phyloP scores from a whole-genome alignment of 37 sponge, comb jelly and placozoan genomes.

The Crambe crambe region DNA sequence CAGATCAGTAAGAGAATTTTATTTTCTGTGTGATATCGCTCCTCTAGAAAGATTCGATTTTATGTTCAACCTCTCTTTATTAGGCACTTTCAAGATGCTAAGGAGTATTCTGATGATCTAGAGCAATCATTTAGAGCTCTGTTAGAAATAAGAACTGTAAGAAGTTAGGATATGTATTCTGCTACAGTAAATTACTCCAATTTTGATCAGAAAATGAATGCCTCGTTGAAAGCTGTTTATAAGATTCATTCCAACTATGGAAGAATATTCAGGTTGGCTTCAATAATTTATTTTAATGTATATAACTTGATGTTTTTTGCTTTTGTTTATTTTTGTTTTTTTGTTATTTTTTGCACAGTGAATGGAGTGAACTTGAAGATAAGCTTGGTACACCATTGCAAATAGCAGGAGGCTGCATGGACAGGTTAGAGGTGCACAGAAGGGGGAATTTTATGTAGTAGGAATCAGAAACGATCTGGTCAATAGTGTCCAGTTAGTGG shows the following conservation, averaged over 20 bases:
- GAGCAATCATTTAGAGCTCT: slow-evolving; percentile 49
- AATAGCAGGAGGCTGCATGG: slow-evolving; percentile 61
- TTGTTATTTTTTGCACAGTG: slow-evolving; percentile 10
- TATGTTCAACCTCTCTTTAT: slow-evolving; percentile 7
- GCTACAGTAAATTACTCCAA: neutral
- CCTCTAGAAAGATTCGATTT: neutral
- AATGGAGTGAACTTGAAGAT: slow-evolving; percentile 60
- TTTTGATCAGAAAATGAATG: slow-evolving; percentile 31
- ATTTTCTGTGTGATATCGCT: neutral
- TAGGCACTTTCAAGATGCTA: slow-evolving; percentile 63
- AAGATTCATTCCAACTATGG: slow-evolving; percentile 70
- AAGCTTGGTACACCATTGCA: slow-evolving; percentile 60
- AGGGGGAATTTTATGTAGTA: too few species aligned
- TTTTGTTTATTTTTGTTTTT: too few species aligned
- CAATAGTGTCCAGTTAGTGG: too few species aligned
- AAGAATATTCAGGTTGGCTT: slow-evolving; percentile 46
- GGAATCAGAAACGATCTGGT: too few species aligned
- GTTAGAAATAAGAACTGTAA: slow-evolving; percentile 62
- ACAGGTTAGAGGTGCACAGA: slow-evolving; percentile 67
- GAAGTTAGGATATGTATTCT: neutral
- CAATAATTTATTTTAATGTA: neutral
- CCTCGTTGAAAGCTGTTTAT: slow-evolving; percentile 42
- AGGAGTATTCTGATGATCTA: slow-evolving; percentile 58
- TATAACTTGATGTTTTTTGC: too few species aligned
- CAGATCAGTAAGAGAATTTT: slow-evolving; percentile 12